Evolutionary conservation across 2,888 invertebrate species (phyloP), one percentile per base, ranked within the genome.

Genomic region (Phengaris alcon): DNA sequence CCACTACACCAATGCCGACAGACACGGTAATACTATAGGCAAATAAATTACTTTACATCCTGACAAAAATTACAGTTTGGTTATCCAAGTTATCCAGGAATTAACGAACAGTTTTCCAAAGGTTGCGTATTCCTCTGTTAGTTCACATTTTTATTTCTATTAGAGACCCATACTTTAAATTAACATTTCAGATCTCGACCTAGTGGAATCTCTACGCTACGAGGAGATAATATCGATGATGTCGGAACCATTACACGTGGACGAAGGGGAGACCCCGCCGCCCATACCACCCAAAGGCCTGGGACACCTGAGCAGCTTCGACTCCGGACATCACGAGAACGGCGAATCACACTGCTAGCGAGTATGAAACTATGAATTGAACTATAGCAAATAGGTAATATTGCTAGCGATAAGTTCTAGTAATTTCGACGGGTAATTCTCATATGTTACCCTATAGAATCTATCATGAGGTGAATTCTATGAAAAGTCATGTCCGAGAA

Each of bases 221-320:
- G 91, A 91, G 78, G 92, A 93, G 77, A 91, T 93, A 81, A 91
- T 93, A 82, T 90, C 91, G 3, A 87, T 93, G 88, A 91, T 93
- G 90, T 91, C 91, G 0, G 90, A 88, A 59, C 90, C 91, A 0
- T 84, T 91, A 0, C 87, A 87, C 0, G 90, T 90, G 6, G 92
- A 90, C 59, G 93, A 90, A 73, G 90, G 85, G 0, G 92, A 93
- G 79, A 88, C 85, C 0, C 93, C 93, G 6, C 93, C 93, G 0
- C 93, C 93, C 22, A 93, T 93, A 75, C 93, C 93, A 0, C 93
- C 93, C 22, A 93, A 93, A 80, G 93, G 92, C 0, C 86, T 92
- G 57, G 90, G 90, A 0, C 93, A 93, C 73, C 86, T 92, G 80
- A 89, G 90, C 85, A 93, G 93, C 83, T 91, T 93, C 81, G 93